Conservation (phyloP, 2,888 invertebrate species). For the Cremastobaeus sp. region DNA sequence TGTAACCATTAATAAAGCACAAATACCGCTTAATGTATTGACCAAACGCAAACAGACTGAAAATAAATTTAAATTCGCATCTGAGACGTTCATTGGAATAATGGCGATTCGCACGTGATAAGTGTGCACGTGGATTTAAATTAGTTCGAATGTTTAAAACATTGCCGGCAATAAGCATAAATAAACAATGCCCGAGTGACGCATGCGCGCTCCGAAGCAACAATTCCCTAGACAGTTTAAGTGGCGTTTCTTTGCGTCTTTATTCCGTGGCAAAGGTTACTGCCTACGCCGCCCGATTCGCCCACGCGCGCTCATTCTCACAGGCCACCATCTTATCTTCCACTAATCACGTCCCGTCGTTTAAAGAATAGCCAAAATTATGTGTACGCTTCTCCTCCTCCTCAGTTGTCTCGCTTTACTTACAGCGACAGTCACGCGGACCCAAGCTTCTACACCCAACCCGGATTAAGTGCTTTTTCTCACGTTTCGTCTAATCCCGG, state of each 20-base stretch:
- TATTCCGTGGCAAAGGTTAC: slow-evolving; percentile 52
- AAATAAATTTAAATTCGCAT: background rate
- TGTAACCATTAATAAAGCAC: slow-evolving; percentile 15
- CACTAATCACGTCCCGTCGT: slow-evolving; percentile 39
- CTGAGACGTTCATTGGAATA: too few species aligned
- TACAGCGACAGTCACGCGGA: slow-evolving; percentile 21
- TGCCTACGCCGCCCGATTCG: slow-evolving; percentile 41
- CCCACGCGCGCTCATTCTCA: slow-evolving; percentile 45
- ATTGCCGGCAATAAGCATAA: background rate
- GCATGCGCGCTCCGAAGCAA: slow-evolving; percentile 22
- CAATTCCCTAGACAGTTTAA: slow-evolving; percentile 26
- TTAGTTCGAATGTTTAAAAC: too few species aligned
- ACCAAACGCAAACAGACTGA: background rate
- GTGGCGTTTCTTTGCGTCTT: slow-evolving; percentile 39
- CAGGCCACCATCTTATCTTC: slow-evolving; percentile 50
- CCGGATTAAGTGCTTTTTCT: too few species aligned
- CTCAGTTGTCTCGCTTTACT: slow-evolving; percentile 27
- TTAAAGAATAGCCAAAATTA: slow-evolving; percentile 52
- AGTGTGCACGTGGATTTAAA: too few species aligned
- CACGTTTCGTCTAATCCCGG: too few species aligned
- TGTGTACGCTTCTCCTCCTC: slow-evolving; percentile 18
- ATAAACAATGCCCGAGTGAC: slow-evolving; percentile 26
- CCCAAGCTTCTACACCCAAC: too few species aligned
- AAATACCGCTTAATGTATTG: slow-evolving; percentile 26
- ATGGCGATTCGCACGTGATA: too few species aligned